Percentiles rank a stretch among this genome's conserved stretches.
These are phyloP conservation scores for Diachasmimorpha longicaudata DNA, from an alignment of 1,140 invertebrate species.

Conservation along the genomic window DNA sequence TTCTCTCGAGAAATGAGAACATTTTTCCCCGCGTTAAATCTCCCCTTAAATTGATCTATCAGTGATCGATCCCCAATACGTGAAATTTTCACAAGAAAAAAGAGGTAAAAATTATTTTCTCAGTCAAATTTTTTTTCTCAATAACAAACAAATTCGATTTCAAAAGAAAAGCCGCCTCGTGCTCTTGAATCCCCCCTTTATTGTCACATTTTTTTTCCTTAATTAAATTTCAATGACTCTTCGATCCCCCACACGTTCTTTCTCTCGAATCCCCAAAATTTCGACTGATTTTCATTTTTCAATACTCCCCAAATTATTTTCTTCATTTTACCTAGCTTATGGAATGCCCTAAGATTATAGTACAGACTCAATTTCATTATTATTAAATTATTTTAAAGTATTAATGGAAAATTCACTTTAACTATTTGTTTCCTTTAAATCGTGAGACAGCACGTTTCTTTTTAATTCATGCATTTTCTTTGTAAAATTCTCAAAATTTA, in stretches of 20 bases:
- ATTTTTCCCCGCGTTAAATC: too few relatives aligned
- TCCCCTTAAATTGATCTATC: too few relatives aligned
- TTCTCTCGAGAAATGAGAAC: too few relatives aligned
- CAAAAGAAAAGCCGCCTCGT: constrained; percentile 21
- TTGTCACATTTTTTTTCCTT: constrained; percentile 28
- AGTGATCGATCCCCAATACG: too few relatives aligned
- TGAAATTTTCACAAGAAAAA: background rate
- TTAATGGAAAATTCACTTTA: constrained; percentile 15
- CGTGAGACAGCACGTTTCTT: constrained; percentile 26
- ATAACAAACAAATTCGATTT: background rate
- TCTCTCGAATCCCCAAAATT: background rate
- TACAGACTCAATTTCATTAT: constrained; percentile 37
- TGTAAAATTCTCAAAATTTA: constrained; percentile 49
- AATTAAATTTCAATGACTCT: background rate
- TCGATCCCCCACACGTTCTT: background rate
- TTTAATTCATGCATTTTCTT: constrained; percentile 38
- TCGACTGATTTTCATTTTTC: constrained; percentile 30
- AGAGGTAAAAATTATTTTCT: background rate
- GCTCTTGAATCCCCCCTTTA: constrained; percentile 35
- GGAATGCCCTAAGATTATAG: constrained; percentile 49
- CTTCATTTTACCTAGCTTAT: constrained; percentile 41
- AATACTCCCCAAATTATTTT: constrained; percentile 16
- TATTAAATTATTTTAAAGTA: constrained; percentile 10
- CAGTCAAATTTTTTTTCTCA: constrained; percentile 4
- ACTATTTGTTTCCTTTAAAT: constrained; percentile 26